These are phyloP conservation scores for Stenopsyche tienmushanensis DNA, from an alignment of 1,140 invertebrate species.

Conservation along the genomic window DNA sequence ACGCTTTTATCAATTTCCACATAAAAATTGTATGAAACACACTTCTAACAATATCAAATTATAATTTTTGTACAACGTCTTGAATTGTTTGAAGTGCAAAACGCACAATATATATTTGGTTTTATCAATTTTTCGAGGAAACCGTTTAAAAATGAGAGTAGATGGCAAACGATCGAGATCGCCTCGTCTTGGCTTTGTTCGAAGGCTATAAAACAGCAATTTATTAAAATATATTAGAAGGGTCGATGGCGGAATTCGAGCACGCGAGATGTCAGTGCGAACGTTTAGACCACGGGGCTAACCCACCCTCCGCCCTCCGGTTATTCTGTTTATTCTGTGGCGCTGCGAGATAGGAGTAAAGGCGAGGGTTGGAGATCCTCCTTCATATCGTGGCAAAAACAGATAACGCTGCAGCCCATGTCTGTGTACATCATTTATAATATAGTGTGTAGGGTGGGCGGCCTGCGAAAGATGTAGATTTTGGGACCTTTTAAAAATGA, in stretches of 20 bases:
- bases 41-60: constrained; percentile 1
- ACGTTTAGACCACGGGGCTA: constrained; percentile 15
- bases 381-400: constrained; percentile 38
- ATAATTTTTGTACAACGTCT: constrained; percentile 3
- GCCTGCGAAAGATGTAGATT: constrained; percentile 32
- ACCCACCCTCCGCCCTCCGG: background rate
- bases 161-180: too few relatives aligned
- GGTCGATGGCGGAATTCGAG: too few relatives aligned
- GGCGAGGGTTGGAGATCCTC: constrained; percentile 29
- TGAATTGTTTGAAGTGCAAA: too few relatives aligned
- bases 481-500: constrained; percentile 40
- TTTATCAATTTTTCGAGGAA: too few relatives aligned
- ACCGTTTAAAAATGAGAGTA: too few relatives aligned
- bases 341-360: constrained; percentile 19
- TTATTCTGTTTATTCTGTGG: constrained; percentile 34
- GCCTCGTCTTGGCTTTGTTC: too few relatives aligned
- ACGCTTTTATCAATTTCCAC: background rate
- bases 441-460: constrained; percentile 16
- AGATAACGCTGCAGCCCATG: constrained; percentile 41
- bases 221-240: too few relatives aligned
- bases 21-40: background rate
- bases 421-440: constrained; percentile 42
- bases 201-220: too few relatives aligned
- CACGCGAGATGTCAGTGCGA: background rate
- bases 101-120: too few relatives aligned